Evolutionary conservation across 2,888 invertebrate genomes (phyloP).

Genomic region (Cetonia aurata): DNA sequence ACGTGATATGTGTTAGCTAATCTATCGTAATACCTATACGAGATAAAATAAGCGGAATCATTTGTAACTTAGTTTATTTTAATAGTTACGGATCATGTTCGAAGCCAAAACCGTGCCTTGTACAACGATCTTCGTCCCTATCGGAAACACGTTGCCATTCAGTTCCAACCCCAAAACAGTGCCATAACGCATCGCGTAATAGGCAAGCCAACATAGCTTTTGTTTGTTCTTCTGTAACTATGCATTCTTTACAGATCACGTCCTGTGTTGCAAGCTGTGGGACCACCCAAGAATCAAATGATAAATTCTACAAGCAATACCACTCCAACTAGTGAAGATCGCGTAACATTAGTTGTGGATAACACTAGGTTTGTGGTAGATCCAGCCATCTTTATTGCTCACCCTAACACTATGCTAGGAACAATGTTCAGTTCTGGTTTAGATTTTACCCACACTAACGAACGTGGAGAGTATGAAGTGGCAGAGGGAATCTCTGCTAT

Average conservation of each 20-base stretch:
- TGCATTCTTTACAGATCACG: slow-evolving; percentile 58
- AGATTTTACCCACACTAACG: slow-evolving; percentile 94
- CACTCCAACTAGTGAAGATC: slow-evolving; percentile 73
- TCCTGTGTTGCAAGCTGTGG: slow-evolving; percentile 56
- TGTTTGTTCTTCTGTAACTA: slow-evolving; percentile 44
- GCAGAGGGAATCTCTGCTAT: slow-evolving; percentile 97
- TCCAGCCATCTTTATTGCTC: slow-evolving; percentile 90
- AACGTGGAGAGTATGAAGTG: slow-evolving; percentile 94
- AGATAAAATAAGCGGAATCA: slow-evolving; percentile 6
- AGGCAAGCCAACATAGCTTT: slow-evolving; percentile 59
- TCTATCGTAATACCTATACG: neutral
- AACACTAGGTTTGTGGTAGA: slow-evolving; percentile 93
- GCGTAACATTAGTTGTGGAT: slow-evolving; percentile 95
- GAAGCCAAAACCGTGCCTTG: slow-evolving; percentile 76
- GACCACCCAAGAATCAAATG: slow-evolving; percentile 55
- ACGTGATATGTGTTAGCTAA: neutral
- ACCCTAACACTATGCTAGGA: slow-evolving; percentile 99
- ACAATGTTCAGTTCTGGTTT: slow-evolving; percentile 96
- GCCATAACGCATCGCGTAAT: slow-evolving; percentile 66
- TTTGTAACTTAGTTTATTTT: slow-evolving; percentile 57
- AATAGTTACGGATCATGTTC: slow-evolving; percentile 73
- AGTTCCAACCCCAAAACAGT: slow-evolving; percentile 69
- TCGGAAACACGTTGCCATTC: slow-evolving; percentile 69
- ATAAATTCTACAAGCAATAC: slow-evolving; percentile 40
- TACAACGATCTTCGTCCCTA: slow-evolving; percentile 69